These are phyloP conservation scores for Heliconius erato DNA, from an alignment of 2,888 invertebrate species.

Conservation along the genomic window DNA sequence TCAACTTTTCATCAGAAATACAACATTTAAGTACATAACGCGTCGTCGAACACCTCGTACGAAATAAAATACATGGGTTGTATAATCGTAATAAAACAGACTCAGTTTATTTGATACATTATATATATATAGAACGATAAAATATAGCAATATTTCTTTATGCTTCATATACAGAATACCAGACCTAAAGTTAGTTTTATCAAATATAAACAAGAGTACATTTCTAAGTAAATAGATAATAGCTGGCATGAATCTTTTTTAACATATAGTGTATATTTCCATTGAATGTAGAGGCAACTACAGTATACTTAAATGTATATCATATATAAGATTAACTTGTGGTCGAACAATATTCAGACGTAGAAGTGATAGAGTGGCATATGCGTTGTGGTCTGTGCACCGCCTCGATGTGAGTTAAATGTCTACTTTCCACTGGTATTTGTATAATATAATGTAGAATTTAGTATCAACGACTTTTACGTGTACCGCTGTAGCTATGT, in stretches of 20 bases:
- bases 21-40: not conserved
- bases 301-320: not conserved
- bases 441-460: conserved; percentile 40
- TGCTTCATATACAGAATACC: not conserved
- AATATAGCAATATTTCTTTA: not conserved
- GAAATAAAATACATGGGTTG: not conserved
- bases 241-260: not conserved
- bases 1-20: not conserved
- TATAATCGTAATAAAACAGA: not conserved
- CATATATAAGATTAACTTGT: not conserved
- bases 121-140: not conserved
- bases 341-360: not conserved
- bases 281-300: not conserved
- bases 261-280: not conserved
- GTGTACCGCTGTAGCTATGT: conserved; percentile 31
- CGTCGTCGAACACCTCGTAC: not conserved
- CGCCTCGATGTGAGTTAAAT: conserved; percentile 31
- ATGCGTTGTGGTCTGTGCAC: conserved; percentile 38
- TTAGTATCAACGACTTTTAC: conserved; percentile 35
- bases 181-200: not conserved
- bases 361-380: not conserved
- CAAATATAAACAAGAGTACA: conserved; percentile 1
- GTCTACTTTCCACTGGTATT: conserved; percentile 30
- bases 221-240: not conserved
- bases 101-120: not conserved